Base-by-base conservation (phyloP, 2,113 vertebrate species). In the Gallinago undulata region DNA sequence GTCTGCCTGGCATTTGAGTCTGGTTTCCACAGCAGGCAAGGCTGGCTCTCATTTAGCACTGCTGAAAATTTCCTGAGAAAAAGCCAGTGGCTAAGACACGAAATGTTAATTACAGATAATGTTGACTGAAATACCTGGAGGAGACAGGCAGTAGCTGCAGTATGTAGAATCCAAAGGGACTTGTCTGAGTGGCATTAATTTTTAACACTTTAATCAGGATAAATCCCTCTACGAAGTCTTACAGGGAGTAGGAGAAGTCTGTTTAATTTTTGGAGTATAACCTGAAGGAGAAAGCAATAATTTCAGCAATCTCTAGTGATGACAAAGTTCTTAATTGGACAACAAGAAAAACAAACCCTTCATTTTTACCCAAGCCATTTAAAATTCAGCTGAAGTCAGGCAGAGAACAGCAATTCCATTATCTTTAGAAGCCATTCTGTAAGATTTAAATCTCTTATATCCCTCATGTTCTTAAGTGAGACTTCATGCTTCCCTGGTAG, bases 201-300 rank as follows among this genome's bases (percentile, higher is more conserved):
- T 96, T 97, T 97, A 95, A 96, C 6, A 5, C 57, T 95, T 93
- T 93, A 96, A 95, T 97, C 91, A 85, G 89, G 81, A 69, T 83
- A 91, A 96, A 94, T 95, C 74, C 94, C 81, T 85, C 66, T 79
- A 47, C 74, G 13, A 47, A 89, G 37, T 93, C 95, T 94, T 95
- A 76, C 56, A 41, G 53, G 87, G 70, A 85, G 84, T 59, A 43
- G 68, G 24, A 89, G 51, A 67, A 84, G 21, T 87, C 66, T 89
- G 57, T 89, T 96, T 93, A 94, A 83, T 62, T 95, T 96, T 96
- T 96, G 56, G 28, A 95, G 37, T 80, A 87, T 86, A 59, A 83
- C 82, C 84, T 88, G 83, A 83, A 93, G 87, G 91, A 83, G 59
- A 77, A 88, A 93, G 72, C 48, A 80, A 13, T 91, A 62, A 85